These are phyloP conservation scores for Latrodectus geometricus DNA, from an alignment of 1,140 invertebrate genomes.

Conservation along the genomic window DNA sequence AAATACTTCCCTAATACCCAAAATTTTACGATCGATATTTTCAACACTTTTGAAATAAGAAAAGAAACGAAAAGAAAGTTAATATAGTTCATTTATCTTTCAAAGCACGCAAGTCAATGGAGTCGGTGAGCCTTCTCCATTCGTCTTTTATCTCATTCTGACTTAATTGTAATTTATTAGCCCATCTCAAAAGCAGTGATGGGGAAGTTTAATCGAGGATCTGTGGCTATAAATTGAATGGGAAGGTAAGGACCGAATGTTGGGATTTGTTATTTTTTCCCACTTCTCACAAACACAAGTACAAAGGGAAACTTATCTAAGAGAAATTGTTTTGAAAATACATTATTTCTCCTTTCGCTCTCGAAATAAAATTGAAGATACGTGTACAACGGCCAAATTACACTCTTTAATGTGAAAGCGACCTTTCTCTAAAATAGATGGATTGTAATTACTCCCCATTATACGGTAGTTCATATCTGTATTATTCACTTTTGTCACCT, in stretches of 20 bases:
- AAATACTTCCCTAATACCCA: not conserved
- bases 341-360: not conserved
- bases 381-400: not conserved
- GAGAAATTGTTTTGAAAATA: not conserved
- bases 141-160: not conserved
- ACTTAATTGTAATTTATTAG: slow-evolving; percentile 1
- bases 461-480: not conserved
- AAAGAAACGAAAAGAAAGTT: not conserved
- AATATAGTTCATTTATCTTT: slow-evolving; percentile 1
- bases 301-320: not conserved
- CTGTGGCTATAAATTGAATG: not conserved
- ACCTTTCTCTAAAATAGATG: not conserved
- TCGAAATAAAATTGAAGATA: not conserved
- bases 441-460: not conserved
- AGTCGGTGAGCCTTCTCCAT: not conserved
- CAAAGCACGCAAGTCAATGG: not conserved
- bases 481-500: no score
- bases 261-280: not conserved
- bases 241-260: not conserved
- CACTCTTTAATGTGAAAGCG: not conserved
- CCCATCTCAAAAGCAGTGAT: not conserved
- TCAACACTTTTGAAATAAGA: not conserved
- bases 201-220: not conserved
- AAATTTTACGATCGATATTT: not conserved
- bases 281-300: not conserved